These are phyloP conservation scores for Hydrolagus colliei DNA, from an alignment of 2,797 vertebrate genomes.

Conservation along the genomic window DNA sequence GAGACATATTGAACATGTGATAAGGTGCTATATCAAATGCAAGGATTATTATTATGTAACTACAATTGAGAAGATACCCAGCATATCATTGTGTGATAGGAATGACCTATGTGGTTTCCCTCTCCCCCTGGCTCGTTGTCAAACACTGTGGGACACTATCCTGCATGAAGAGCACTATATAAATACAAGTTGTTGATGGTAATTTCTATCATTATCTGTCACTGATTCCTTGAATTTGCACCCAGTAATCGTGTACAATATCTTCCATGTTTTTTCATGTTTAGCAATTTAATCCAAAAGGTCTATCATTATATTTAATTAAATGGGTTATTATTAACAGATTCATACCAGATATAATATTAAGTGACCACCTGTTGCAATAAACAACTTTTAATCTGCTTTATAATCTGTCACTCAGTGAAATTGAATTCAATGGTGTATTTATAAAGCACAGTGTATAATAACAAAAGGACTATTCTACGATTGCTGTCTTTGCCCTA, in stretches of 20 bases:
- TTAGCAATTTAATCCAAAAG: not conserved
- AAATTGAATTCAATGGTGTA: not conserved
- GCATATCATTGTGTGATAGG: too few species aligned
- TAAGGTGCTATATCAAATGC: too few species aligned
- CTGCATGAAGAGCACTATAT: too few species aligned
- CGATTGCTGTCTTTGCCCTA: not conserved
- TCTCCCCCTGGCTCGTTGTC: too few species aligned
- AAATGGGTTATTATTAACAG: not conserved
- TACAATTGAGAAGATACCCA: too few species aligned
- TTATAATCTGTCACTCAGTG: not conserved
- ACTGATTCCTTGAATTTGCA: not conserved
- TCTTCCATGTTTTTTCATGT: not conserved
- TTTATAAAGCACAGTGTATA: not conserved
- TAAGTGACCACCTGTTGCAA: not conserved
- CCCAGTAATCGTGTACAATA: not conserved
- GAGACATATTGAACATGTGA: too few species aligned
- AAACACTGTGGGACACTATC: too few species aligned
- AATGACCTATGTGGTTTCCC: too few species aligned
- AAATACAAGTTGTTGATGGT: too few species aligned
- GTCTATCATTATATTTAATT: not conserved
- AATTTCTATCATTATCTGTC: too few species aligned
- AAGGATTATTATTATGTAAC: too few species aligned
- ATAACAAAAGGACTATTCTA: not conserved
- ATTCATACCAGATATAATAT: too few species aligned
- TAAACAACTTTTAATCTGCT: not conserved